phyloP scores from a whole-genome alignment of 2,797 vertebrate species.

The Enteromius radiatus region DNA sequence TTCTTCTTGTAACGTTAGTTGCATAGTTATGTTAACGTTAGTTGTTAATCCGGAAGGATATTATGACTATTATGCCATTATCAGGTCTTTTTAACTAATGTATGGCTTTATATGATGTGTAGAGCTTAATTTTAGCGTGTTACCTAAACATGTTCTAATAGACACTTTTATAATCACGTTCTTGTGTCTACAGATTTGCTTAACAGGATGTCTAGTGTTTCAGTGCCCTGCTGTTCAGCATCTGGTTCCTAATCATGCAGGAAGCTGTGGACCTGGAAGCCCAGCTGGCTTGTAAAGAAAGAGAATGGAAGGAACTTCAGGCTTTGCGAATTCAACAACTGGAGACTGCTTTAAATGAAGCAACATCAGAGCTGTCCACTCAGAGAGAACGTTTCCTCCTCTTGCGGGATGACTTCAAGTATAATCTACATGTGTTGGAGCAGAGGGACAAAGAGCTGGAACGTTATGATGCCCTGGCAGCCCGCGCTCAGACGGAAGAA shows the following conservation, averaged over 20 bases:
- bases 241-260: slow-evolving; percentile 45
- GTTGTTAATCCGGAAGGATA: not conserved
- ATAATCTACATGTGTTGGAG: slow-evolving; percentile 81
- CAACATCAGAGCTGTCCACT: slow-evolving; percentile 67
- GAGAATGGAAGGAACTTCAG: slow-evolving; percentile 79
- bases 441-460: slow-evolving; percentile 84
- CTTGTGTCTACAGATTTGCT: slow-evolving; percentile 32
- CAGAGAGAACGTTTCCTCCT: slow-evolving; percentile 68
- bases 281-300: slow-evolving; percentile 77
- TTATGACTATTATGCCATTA: not conserved
- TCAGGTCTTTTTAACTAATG: not conserved
- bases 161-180: not conserved
- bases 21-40: not conserved
- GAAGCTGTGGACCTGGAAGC: slow-evolving; percentile 66
- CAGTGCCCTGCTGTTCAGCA: slow-evolving; percentile 17
- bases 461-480: slow-evolving; percentile 71
- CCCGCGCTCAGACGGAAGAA: slow-evolving; percentile 68
- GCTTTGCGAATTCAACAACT: slow-evolving; percentile 67
- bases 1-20: not conserved
- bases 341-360: slow-evolving; percentile 71
- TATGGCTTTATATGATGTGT: not conserved
- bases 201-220: not conserved
- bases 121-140: not conserved
- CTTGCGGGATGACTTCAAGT: slow-evolving; percentile 82
- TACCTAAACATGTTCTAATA: not conserved